Evolutionary conservation across 2,797 vertebrate species (phyloP), one percentile per base, ranked within the genome.

Genomic region (Alca torda): DNA sequence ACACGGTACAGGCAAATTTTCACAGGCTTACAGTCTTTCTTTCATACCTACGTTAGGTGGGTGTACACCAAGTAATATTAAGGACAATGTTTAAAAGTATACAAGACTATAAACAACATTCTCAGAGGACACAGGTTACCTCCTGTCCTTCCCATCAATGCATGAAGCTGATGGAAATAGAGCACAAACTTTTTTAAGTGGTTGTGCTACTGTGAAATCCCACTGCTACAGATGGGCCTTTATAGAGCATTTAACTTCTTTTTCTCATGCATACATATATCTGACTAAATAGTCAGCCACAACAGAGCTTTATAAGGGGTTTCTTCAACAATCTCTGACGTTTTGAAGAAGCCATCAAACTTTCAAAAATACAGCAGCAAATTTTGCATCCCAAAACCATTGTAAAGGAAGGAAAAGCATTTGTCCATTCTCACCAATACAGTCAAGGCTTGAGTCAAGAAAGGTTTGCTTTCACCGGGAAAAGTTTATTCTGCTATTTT

Each of bases 401-500:
- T 11, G 26, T 1, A 77, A 46, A 91, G 33, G 16, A 90, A 67
- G 37, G 83, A 78, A 69, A 51, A 35, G 11, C 28, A n/a, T 77
- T 89, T 51, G 10, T 26, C 35, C 50, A 17, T 39, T 87, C 61
- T 80, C 72, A 75, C 18, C 82, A 92, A 92, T 45, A 57, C 0
- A 85, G 39, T 69, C 37, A 91, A 95, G 28, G n/a, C 21, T 77
- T 35, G 12, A 88, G 77, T 88, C 37, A 91, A 84, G 65, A 73
- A 60, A 90, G 21, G 15, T 93, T 94, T 83, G 65, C 82, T 96
- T 93, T 89, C 90, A 94, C 73, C 93, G 69, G 46, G 91, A 87
- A 67, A 85, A 92, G 33, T 89, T 90, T 81, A 75, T 93, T 95
- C 86, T 92, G 57, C 48, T 90, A 78, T 87, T 96, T 94, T 97